Evolutionary conservation across 2,113 vertebrate genomes (phyloP).

Genomic region (Mirza zaza): DNA sequence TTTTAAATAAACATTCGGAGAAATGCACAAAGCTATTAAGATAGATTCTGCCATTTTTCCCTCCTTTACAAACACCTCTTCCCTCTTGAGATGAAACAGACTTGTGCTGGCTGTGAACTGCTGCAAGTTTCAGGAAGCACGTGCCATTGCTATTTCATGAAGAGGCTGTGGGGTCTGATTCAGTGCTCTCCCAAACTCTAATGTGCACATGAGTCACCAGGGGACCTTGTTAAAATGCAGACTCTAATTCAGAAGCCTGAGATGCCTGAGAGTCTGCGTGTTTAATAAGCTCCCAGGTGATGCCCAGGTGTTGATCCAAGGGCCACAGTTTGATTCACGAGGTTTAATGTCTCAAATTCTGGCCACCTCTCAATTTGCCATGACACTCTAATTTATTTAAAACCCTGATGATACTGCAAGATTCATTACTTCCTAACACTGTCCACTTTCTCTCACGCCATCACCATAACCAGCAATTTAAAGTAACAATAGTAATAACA

Average conservation of each 20-base stretch:
- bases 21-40: neutral
- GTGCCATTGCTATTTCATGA: neutral
- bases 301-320: neutral
- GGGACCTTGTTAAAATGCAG: no score
- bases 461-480: neutral
- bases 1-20: neutral
- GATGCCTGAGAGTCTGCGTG: no score
- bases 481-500: neutral
- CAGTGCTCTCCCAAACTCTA: no score
- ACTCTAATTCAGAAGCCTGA: no score
- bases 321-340: neutral
- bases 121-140: neutral
- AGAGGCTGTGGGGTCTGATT: no score
- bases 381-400: neutral
- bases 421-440: neutral
- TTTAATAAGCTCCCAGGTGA: no score
- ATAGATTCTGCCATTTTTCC: no score
- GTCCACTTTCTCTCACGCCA: neutral
- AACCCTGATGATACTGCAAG: neutral
- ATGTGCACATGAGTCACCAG: no score
- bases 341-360: neutral
- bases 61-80: neutral
- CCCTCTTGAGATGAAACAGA: neutral
- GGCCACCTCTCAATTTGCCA: neutral
- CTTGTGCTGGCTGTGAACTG: neutral